Evolutionary conservation across 1,140 invertebrate species (phyloP).

Genomic region (Orchestia grillus): DNA sequence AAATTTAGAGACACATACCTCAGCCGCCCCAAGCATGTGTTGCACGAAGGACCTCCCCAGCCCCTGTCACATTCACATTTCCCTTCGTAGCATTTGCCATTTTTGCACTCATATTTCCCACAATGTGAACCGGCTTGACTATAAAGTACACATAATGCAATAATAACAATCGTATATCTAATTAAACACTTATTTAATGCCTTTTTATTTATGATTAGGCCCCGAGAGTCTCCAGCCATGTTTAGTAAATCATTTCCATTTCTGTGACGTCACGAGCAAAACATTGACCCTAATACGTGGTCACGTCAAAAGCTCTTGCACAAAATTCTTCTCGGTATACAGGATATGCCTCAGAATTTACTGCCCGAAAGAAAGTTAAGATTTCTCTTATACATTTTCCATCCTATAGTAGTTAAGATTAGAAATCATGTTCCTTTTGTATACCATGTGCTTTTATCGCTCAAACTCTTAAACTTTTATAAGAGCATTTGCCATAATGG

Average conservation of each 20-base stretch:
- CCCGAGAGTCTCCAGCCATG: constrained; percentile 31
- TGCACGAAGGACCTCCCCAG: constrained; percentile 3
- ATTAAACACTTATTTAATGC: background rate
- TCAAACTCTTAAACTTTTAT: background rate
- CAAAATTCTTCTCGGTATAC: background rate
- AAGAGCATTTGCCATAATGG: background rate
- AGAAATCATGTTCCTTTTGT: background rate
- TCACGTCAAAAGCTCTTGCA: background rate
- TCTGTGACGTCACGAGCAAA: constrained; percentile 49
- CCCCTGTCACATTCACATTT: constrained; percentile 36
- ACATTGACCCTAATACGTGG: constrained; percentile 25
- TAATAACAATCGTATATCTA: background rate
- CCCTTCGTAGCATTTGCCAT: constrained; percentile 14
- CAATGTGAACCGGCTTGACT: constrained; percentile 4
- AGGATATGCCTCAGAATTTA: background rate
- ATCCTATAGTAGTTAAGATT: background rate
- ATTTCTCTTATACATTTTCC: background rate
- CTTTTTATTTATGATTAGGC: constrained; percentile 21
- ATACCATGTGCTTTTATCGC: background rate
- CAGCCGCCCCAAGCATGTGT: background rate
- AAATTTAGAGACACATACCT: background rate
- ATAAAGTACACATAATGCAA: constrained; percentile 13
- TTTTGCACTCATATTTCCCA: constrained; percentile 15
- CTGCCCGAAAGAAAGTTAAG: background rate
- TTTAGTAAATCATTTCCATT: constrained; percentile 49